These are phyloP conservation scores for Pan troglodytes DNA, from an alignment of 2,113 vertebrate species.

Conservation along the genomic window NHGRI_mPanTro3-v2.1_pri NC_072402.2:38186001-38186500, in stretches of 20 bases:
- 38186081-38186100: conserved; percentile 61
- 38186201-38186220: conserved; percentile 60
- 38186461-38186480: background rate
- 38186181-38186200: conserved; percentile 55
- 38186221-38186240: conserved; percentile 59
- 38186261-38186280: conserved; percentile 53
- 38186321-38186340: background rate
- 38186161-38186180: conserved; percentile 77
- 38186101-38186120: conserved; percentile 72
- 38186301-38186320: background rate
- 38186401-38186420: background rate
- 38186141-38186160: conserved; percentile 74
- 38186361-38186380: background rate
- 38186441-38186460: background rate
- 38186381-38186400: background rate
- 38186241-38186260: conserved; percentile 38
- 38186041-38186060: background rate
- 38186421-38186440: background rate
- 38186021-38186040: background rate
- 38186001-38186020: background rate
- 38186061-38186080: conserved; percentile 48
- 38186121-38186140: conserved; percentile 71
- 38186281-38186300: background rate
- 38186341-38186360: background rate
- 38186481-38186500: background rate